phyloP scores from a whole-genome alignment of 2,888 invertebrate species.

The Crocallis elinguaria region DNA sequence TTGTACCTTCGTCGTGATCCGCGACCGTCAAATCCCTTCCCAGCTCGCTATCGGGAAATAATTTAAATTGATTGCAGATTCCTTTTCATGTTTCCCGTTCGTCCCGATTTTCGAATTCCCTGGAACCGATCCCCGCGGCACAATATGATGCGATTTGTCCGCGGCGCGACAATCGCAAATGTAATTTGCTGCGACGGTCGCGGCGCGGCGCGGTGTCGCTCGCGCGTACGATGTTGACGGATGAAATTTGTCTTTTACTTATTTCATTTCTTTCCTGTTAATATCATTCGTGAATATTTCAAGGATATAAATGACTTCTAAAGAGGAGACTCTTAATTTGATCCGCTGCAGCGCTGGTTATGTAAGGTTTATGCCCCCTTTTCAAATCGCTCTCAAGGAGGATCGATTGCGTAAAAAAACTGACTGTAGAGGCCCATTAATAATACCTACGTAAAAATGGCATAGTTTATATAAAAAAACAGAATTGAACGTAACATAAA shows the following conservation, averaged over 20 bases:
- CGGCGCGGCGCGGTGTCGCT: neutral
- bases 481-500: neutral
- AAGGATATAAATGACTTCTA: too few species aligned
- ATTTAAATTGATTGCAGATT: neutral
- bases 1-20: too few species aligned
- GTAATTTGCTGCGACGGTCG: constrained; percentile 4
- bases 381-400: too few species aligned
- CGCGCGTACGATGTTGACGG: neutral
- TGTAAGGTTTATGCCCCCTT: too few species aligned
- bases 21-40: too few species aligned
- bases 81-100: neutral
- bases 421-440: too few species aligned
- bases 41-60: neutral
- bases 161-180: constrained; percentile 8
- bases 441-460: too few species aligned
- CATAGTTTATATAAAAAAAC: neutral
- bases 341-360: too few species aligned
- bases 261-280: constrained; percentile 1
- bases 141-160: neutral
- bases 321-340: too few species aligned
- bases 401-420: too few species aligned
- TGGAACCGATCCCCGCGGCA: neutral
- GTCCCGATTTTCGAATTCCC: neutral
- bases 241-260: neutral
- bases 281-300: neutral